A percentile compares a stretch with the other conserved stretches of the same genome.
phyloP scores from a whole-genome alignment of 1,140 invertebrate species.

The Dolichoris vasculosae region DNA sequence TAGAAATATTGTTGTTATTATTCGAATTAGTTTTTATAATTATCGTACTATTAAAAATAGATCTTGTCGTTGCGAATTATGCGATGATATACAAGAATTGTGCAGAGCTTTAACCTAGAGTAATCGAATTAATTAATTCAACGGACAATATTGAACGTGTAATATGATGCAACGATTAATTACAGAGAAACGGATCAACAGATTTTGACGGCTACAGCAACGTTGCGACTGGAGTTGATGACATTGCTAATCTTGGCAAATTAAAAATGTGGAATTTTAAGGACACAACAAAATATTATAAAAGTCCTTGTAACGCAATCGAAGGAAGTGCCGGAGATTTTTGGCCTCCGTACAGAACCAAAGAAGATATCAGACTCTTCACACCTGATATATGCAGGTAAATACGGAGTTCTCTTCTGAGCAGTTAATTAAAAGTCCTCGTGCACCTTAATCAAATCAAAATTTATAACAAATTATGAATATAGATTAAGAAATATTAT shows the following conservation, averaged over 20 bases:
- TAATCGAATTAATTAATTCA: background rate
- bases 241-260: slow-evolving; percentile 79
- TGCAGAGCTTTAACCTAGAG: background rate
- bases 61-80: background rate
- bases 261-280: slow-evolving; percentile 82
- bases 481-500: background rate
- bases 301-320: slow-evolving; percentile 76
- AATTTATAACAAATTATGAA: background rate
- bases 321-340: slow-evolving; percentile 86
- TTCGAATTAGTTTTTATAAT: too few relatives aligned
- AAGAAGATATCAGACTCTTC: slow-evolving; percentile 78
- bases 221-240: slow-evolving; percentile 80
- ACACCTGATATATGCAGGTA: slow-evolving; percentile 82
- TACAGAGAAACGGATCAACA: slow-evolving; percentile 83
- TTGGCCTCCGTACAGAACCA: slow-evolving; percentile 79
- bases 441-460: background rate
- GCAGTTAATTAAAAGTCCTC: background rate
- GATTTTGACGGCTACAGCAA: slow-evolving; percentile 83
- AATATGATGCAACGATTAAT: background rate
- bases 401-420: slow-evolving; percentile 3
- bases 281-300: slow-evolving; percentile 77
- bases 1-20: too few relatives aligned
- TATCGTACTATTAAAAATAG: too few relatives aligned
- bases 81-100: background rate
- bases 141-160: background rate